A percentile compares a stretch with the other conserved stretches of the same genome.
These are phyloP conservation scores for Dryas iulia DNA, from an alignment of 1,140 invertebrate species.

Conservation along the genomic window DNA sequence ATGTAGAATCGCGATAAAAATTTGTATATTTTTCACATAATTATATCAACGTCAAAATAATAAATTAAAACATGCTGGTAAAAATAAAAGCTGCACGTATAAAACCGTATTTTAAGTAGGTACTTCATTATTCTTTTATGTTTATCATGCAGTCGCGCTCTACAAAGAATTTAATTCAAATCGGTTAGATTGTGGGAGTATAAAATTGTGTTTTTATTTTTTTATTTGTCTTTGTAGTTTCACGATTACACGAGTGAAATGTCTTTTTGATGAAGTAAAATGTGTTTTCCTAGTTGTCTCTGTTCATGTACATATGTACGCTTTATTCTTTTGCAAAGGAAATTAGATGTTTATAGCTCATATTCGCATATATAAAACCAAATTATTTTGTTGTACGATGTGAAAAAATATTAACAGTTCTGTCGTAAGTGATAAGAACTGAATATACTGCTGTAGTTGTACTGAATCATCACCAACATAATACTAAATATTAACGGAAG, in stretches of 20 bases:
- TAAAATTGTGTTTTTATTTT: not conserved
- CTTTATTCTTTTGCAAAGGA: not conserved
- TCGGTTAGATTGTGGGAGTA: not conserved
- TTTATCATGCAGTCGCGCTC: not conserved
- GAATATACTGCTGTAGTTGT: too few species aligned
- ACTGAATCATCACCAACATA: too few species aligned
- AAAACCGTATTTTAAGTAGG: not conserved
- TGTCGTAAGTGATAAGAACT: too few species aligned
- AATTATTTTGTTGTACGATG: too few species aligned
- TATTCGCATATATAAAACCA: too few species aligned
- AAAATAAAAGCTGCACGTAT: not conserved
- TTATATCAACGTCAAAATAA: not conserved
- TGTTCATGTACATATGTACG: not conserved
- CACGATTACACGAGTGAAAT: not conserved
- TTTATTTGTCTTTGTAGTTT: not conserved
- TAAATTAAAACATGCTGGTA: not conserved
- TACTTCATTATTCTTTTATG: conserved; percentile 2
- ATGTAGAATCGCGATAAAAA: too few species aligned
- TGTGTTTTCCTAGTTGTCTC: not conserved
- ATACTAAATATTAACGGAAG: too few species aligned
- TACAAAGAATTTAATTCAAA: conserved; percentile 1
- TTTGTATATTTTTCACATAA: not conserved
- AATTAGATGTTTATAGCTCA: not conserved
- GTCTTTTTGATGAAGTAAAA: not conserved
- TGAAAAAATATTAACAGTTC: too few species aligned